phyloP scores from a whole-genome alignment of 2,113 vertebrate genomes.

The Atherinomorus stipes region DNA sequence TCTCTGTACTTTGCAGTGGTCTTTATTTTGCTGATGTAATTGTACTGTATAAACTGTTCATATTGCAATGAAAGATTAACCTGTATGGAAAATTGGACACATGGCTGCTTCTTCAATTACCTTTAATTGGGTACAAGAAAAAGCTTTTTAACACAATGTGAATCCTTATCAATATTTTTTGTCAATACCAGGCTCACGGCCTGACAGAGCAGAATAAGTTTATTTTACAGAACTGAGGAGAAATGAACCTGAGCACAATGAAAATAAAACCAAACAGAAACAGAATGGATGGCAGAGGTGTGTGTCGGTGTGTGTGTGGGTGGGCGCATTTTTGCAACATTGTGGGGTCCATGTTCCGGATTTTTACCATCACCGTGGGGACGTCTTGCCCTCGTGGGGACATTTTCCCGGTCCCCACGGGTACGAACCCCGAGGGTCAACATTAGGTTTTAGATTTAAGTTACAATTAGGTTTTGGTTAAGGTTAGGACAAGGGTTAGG shows the following conservation, averaged over 20 bases:
- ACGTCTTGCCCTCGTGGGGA: too few relatives aligned
- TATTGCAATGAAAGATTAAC: neutral
- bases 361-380: too few relatives aligned
- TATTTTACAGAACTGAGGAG: neutral
- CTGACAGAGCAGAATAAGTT: neutral
- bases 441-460: too few relatives aligned
- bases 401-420: too few relatives aligned
- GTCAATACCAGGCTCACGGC: neutral
- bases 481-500: too few relatives aligned
- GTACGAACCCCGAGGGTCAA: too few relatives aligned
- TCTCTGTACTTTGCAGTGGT: neutral
- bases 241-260: neutral
- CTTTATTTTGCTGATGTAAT: conserved; percentile 11
- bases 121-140: neutral
- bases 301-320: too few relatives aligned
- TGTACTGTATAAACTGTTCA: too few relatives aligned
- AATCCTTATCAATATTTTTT: neutral
- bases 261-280: neutral
- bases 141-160: neutral
- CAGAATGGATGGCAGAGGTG: neutral
- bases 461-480: too few relatives aligned
- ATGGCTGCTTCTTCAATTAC: conserved; percentile 18
- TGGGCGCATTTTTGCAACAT: too few relatives aligned
- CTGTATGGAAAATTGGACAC: neutral
- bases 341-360: too few relatives aligned